Percentiles rank a stretch among this genome's conserved stretches.
phyloP scores from a whole-genome alignment of 2,113 vertebrate genomes.

The Plecotus auritus region DNA sequence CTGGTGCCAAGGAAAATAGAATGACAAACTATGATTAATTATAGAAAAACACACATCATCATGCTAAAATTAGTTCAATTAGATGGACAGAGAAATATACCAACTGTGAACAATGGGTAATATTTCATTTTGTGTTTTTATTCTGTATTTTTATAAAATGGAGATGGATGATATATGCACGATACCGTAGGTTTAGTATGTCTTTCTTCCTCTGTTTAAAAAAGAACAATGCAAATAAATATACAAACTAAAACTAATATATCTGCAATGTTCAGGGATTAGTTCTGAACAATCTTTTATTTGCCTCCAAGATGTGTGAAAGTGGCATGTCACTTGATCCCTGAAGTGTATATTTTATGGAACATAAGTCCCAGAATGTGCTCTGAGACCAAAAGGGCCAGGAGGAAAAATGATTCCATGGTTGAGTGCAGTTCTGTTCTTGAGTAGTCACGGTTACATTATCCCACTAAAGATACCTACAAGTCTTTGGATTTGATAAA shows the following conservation, averaged over 20 bases:
- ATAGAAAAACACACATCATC: not conserved
- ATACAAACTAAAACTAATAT: not conserved
- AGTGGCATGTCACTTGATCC: not conserved
- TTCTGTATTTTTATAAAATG: not conserved
- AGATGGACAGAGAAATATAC: not conserved
- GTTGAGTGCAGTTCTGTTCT: not conserved
- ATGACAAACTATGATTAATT: slow-evolving; percentile 26
- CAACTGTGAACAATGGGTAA: not conserved
- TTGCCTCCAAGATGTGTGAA: not conserved
- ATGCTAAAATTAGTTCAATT: slow-evolving; percentile 22
- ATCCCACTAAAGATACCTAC: not conserved
- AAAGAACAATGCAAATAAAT: not conserved
- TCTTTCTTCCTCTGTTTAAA: not conserved
- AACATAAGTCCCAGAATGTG: not conserved
- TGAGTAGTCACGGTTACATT: not conserved
- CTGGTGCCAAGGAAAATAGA: not conserved
- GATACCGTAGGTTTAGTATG: not conserved
- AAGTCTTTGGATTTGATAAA: not conserved
- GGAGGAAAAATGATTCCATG: not conserved
- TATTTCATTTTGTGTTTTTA: not conserved
- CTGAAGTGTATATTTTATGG: not conserved
- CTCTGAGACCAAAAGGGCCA: not conserved
- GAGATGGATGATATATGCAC: not conserved
- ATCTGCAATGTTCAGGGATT: not conserved
- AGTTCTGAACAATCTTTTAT: not conserved